Evolutionary conservation across 2,797 vertebrate species (phyloP).

Genomic region (Leptatherina wallacei): DNA sequence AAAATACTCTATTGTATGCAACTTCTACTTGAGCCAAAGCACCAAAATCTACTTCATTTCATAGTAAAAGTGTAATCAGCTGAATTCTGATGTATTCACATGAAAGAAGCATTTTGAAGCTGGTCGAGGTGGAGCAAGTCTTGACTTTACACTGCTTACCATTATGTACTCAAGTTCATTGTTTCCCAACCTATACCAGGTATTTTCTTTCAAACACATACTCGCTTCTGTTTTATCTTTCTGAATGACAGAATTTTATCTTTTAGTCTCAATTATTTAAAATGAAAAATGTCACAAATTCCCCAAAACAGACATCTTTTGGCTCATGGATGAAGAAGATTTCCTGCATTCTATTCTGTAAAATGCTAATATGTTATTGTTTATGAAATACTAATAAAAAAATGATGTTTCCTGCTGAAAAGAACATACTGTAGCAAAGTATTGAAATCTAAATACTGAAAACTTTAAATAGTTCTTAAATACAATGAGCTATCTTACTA

Average conservation of each 20-base stretch:
- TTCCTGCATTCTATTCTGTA: background rate
- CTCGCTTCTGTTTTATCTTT: too few relatives aligned
- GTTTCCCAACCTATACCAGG: too few relatives aligned
- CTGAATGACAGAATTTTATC: too few relatives aligned
- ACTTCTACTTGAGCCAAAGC: background rate
- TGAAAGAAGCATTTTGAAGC: slow-evolving; percentile 10
- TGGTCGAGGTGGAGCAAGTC: background rate
- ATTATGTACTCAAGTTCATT: too few relatives aligned
- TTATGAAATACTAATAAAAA: too few relatives aligned
- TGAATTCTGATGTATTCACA: slow-evolving; percentile 1
- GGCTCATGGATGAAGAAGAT: background rate
- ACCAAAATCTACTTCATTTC: slow-evolving; percentile 4
- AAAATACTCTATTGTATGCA: slow-evolving; percentile 3
- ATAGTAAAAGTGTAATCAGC: slow-evolving; percentile 1
- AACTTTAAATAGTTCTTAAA: background rate
- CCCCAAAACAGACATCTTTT: background rate
- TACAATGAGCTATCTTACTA: background rate
- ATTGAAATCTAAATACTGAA: background rate
- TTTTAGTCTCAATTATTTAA: too few relatives aligned
- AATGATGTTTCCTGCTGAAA: too few relatives aligned
- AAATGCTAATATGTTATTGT: background rate
- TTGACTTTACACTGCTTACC: background rate
- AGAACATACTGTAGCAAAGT: background rate
- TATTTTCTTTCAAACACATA: too few relatives aligned
- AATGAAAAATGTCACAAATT: too few relatives aligned